Percentiles rank a stretch among this genome's conserved stretches.
Conservation (phyloP, 2,113 vertebrate genomes). For the Leucosticte australis region DNA sequence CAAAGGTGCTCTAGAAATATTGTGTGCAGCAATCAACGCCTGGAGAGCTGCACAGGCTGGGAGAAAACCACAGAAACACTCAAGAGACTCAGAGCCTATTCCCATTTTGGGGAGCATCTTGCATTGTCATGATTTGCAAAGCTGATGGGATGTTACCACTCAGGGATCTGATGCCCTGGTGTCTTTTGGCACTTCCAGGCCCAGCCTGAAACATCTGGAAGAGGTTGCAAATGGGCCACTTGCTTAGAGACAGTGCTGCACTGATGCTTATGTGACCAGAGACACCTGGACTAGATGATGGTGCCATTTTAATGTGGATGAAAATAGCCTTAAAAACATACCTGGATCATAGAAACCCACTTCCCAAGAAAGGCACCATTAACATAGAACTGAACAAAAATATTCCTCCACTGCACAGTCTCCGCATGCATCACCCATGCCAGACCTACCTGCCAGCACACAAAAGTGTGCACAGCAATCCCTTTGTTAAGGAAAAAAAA, state of each 20-base stretch:
- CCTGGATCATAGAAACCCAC: neutral
- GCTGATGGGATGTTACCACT: neutral
- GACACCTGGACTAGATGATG: rapidly evolving
- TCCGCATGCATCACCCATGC: neutral
- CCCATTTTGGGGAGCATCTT: neutral
- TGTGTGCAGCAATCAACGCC: neutral
- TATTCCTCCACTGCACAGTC: rapidly evolving
- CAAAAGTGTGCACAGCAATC: neutral
- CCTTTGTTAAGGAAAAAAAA: neutral
- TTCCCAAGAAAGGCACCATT: neutral
- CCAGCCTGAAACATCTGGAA: neutral
- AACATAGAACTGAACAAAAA: neutral
- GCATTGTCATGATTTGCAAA: neutral
- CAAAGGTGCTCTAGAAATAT: neutral
- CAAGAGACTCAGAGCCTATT: neutral
- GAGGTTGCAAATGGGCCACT: neutral
- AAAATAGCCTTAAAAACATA: neutral
- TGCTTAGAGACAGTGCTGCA: neutral
- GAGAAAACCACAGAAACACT: neutral
- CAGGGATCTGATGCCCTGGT: neutral
- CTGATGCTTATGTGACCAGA: neutral
- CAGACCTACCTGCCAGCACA: neutral
- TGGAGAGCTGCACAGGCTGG: neutral
- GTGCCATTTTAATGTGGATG: rapidly evolving
- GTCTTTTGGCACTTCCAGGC: neutral